Evolutionary conservation across 2,888 invertebrate species (phyloP), one percentile per base, ranked within the genome.

Genomic region (Dione vanillae): DNA sequence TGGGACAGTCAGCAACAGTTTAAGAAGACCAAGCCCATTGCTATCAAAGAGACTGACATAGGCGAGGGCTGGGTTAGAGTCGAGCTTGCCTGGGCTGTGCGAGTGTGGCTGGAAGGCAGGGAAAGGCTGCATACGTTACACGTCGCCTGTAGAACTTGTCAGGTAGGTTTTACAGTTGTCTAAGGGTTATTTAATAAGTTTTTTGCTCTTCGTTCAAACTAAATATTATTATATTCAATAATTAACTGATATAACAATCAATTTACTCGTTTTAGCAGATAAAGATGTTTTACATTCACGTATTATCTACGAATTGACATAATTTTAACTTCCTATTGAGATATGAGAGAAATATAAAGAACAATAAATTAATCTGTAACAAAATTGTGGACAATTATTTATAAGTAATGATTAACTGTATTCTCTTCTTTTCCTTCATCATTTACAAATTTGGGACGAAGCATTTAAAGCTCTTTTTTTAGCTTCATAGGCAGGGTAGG

Each of bases 11-110:
- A 91, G 77, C 95, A 95, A 81, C 96, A 96, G 87, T 95, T 96
- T 81, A 96, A 95, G 81, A 96, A 96, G 88, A 96, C 95, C n/a
- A 96, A 96, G 77, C 96, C 96, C 0, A 95, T 97, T 73, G 96
- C 96, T 27, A 96, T 96, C 77, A 95, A 96, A 82, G 95, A 96
- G 85, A 96, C 96, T n/a, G 94, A 95, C 78, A 94, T 95, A 45
- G 94, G 94, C 82, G 97, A 96, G 82, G 97, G 97, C 20, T 97
- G 97, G 97, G 95, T 97, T 76, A 95, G 96, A 78, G 95, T 97
- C 66, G 96, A 97, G 80, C 95, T 97, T 10, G 95, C 96, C 6
- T 96, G 96, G 94, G 95, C 96, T 0, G 95, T 96, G 10, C 94
- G 95, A 71, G 96, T 96, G 67, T 97, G 97, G 97, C 89, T 97